These are phyloP conservation scores for Drosophila pachea DNA, from an alignment of 1,140 invertebrate genomes.

Conservation along the genomic window DNA sequence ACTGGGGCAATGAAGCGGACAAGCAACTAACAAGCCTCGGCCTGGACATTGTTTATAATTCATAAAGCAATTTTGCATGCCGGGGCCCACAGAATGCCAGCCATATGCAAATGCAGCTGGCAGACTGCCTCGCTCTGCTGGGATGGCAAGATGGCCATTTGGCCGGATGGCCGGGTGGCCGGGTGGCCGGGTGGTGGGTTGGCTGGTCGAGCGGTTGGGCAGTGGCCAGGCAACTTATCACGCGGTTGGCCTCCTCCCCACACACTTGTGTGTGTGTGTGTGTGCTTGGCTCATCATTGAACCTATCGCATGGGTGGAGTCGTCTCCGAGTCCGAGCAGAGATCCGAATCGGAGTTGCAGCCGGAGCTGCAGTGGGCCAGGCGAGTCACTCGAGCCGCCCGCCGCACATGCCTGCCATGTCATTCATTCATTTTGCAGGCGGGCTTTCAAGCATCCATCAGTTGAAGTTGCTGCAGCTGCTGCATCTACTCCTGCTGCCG, in stretches of 20 bases:
- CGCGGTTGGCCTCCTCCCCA: constrained; percentile 18
- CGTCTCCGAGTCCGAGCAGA: constrained; percentile 12
- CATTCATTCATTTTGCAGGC: constrained; percentile 73
- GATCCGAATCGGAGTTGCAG: constrained; percentile 12
- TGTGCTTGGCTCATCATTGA: constrained; percentile 41
- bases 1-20: constrained; percentile 31
- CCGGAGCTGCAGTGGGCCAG: constrained; percentile 22
- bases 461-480: constrained; percentile 38
- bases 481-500: constrained; percentile 28
- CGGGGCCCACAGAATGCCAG: constrained; percentile 39
- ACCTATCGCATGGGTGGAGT: constrained; percentile 41
- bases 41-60: constrained; percentile 61
- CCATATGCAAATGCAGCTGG: constrained; percentile 59
- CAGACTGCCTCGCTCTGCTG: constrained; percentile 22
- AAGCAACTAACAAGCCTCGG: constrained; percentile 52
- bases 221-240: constrained; percentile 42
- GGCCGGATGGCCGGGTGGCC: not conserved
- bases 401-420: constrained; percentile 62
- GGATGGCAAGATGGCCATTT: not conserved
- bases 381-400: constrained; percentile 28
- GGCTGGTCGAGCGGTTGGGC: constrained; percentile 15
- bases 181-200: constrained; percentile 9
- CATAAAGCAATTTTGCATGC: constrained; percentile 60
- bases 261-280: constrained; percentile 16
- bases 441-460: constrained; percentile 73